phyloP scores from a whole-genome alignment of 2,113 vertebrate species.

The Sardina pilchardus region DNA sequence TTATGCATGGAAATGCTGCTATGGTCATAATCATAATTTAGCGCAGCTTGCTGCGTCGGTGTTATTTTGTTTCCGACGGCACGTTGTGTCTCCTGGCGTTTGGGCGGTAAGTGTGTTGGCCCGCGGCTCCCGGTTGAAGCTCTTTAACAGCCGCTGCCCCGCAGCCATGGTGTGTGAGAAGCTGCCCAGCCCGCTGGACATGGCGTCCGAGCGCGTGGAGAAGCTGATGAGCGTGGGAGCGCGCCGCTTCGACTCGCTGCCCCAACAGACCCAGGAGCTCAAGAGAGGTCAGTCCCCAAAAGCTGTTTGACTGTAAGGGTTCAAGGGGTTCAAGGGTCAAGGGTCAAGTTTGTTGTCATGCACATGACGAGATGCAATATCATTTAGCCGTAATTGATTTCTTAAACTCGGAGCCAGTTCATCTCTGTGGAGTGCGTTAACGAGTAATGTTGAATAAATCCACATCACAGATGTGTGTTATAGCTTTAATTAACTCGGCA shows the following conservation, averaged over 20 bases:
- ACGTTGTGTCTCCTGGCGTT: background rate
- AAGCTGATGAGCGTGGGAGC: conserved; percentile 84
- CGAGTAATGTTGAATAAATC: too few species aligned
- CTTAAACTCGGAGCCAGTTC: background rate
- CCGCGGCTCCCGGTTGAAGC: conserved; percentile 35
- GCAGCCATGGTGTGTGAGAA: conserved; percentile 94
- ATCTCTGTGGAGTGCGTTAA: too few species aligned
- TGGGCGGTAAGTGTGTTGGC: background rate
- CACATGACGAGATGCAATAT: too few species aligned
- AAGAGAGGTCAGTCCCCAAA: conserved; percentile 78
- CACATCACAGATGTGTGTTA: background rate
- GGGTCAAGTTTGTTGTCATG: background rate
- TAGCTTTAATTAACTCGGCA: background rate
- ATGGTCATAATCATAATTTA: background rate
- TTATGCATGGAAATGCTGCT: background rate
- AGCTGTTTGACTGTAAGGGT: background rate
- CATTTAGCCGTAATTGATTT: background rate
- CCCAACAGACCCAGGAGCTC: conserved; percentile 81
- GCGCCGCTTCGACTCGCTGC: conserved; percentile 83
- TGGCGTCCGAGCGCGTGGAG: conserved; percentile 84
- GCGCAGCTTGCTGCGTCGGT: background rate
- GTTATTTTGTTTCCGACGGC: background rate
- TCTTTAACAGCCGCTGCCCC: conserved; percentile 32
- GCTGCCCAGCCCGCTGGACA: conserved; percentile 88
- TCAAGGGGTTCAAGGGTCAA: too few species aligned